These are phyloP conservation scores for Meliscaeva auricollis DNA, from an alignment of 2,888 invertebrate species.

Conservation along the genomic window DNA sequence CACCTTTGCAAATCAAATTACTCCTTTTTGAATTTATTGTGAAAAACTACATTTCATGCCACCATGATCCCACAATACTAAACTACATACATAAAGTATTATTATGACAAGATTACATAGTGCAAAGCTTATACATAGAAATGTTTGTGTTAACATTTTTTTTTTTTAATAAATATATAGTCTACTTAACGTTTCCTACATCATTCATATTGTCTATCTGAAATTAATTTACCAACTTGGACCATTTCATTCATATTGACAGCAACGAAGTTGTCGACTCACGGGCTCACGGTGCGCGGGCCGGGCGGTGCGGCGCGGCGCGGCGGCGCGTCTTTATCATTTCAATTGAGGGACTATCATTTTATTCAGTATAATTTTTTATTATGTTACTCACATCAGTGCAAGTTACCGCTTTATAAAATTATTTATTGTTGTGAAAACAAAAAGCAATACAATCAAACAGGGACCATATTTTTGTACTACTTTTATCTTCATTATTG, in stretches of 20 bases:
- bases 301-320: too few species aligned
- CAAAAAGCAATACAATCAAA: background rate
- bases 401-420: slow-evolving; percentile 2
- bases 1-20: too few species aligned
- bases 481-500: background rate
- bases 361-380: background rate
- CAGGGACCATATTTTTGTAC: slow-evolving; percentile 16
- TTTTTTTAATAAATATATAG: too few species aligned
- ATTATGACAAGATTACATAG: too few species aligned
- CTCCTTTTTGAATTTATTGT: too few species aligned
- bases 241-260: background rate
- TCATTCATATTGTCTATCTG: background rate
- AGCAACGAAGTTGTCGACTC: background rate
- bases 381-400: background rate
- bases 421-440: background rate
- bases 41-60: too few species aligned
- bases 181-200: background rate
- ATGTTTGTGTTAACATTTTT: too few species aligned
- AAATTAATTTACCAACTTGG: slow-evolving; percentile 1
- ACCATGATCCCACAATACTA: too few species aligned
- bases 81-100: too few species aligned
- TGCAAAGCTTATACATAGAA: too few species aligned
- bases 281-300: background rate
- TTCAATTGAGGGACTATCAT: background rate
- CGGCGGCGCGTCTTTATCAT: background rate